Evolutionary conservation across 1,140 invertebrate species (phyloP).

Genomic region (Asobara japonica): DNA sequence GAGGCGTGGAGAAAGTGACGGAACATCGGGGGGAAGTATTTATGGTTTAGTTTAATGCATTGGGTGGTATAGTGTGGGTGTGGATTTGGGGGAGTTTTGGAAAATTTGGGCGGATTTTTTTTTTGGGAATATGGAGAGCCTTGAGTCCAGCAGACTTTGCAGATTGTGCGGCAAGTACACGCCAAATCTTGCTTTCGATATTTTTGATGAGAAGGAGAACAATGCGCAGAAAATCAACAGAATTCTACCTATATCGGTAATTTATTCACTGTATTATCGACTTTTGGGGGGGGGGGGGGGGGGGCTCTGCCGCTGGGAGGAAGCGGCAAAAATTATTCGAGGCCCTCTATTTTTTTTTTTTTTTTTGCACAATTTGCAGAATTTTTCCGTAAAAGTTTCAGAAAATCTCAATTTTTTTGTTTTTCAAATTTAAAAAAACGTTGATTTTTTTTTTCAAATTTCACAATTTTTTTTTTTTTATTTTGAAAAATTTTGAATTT

Average conservation of each 20-base stretch:
- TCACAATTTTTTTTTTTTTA: constrained; percentile 31
- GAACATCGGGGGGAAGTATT: no score
- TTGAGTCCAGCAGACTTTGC: constrained; percentile 57
- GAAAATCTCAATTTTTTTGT: no score
- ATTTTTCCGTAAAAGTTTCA: no score
- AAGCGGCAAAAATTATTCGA: no score
- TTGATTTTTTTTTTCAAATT: constrained; percentile 22
- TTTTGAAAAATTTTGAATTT: background rate
- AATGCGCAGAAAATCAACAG: constrained; percentile 59
- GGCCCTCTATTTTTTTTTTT: no score
- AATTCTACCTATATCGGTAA: constrained; percentile 59
- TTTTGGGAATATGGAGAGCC: constrained; percentile 52
- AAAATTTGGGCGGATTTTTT: background rate
- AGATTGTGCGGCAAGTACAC: constrained; percentile 57
- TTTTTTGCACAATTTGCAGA: no score
- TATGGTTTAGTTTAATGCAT: no score
- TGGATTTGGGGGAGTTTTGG: background rate
- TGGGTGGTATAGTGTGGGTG: background rate
- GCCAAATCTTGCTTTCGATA: constrained; percentile 54
- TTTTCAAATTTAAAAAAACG: no score
- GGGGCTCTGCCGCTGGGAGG: no score
- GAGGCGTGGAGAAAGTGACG: no score
- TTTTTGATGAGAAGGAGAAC: constrained; percentile 56
- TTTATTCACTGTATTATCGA: no score
- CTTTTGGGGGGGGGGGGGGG: no score